Evolutionary conservation across 2,888 invertebrate genomes (phyloP).

Genomic region (Chrysomela aeneicollis): DNA sequence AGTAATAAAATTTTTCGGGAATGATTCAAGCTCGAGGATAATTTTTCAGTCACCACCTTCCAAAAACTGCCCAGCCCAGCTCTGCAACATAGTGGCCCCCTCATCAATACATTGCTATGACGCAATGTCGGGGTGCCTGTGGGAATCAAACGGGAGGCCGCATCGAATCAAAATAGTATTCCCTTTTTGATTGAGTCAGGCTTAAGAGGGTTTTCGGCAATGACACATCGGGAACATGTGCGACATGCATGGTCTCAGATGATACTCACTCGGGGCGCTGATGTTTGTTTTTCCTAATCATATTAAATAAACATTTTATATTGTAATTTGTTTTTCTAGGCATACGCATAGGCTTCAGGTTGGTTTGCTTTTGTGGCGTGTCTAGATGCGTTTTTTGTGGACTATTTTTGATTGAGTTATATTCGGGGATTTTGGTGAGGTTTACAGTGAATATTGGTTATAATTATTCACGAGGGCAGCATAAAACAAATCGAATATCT

Average conservation of each 20-base stretch:
- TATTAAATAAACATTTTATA: conserved; percentile 15
- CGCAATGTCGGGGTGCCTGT: conserved; percentile 12
- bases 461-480: too few relatives aligned
- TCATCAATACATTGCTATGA: conserved; percentile 11
- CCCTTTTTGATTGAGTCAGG: conserved; percentile 20
- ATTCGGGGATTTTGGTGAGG: too few relatives aligned
- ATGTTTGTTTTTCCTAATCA: conserved; percentile 17
- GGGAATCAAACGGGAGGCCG: conserved; percentile 15
- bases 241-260: conserved; percentile 11
- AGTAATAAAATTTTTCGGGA: too few relatives aligned
- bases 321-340: conserved; percentile 1
- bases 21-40: background rate
- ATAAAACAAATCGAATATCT: too few relatives aligned
- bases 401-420: too few relatives aligned
- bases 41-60: too few relatives aligned
- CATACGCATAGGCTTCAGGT: background rate
- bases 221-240: conserved; percentile 22
- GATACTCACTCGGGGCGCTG: conserved; percentile 9
- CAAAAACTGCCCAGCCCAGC: background rate
- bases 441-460: too few relatives aligned
- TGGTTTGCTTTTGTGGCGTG: background rate
- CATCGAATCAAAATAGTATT: conserved; percentile 11
- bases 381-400: too few relatives aligned
- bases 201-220: conserved; percentile 18
- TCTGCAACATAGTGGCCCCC: background rate